Evolutionary conservation across 2,113 vertebrate species (phyloP).

Genomic region (Oxyruncus cristatus): DNA sequence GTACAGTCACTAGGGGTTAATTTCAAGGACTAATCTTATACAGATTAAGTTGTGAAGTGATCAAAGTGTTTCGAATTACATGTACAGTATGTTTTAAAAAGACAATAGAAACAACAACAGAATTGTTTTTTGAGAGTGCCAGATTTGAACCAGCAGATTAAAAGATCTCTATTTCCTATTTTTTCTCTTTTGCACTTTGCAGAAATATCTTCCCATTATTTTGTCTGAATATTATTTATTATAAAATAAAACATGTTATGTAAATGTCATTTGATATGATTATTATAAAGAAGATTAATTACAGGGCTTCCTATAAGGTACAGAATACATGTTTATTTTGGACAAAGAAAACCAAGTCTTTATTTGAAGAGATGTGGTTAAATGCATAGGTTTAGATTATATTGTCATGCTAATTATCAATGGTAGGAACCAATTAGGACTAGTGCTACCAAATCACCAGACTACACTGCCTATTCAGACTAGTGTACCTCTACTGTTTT

Average conservation of each 20-base stretch:
- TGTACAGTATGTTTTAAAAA: not conserved
- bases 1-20: not conserved
- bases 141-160: not conserved
- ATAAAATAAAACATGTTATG: constrained; percentile 35
- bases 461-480: constrained; percentile 20
- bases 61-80: not conserved
- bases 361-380: constrained; percentile 39
- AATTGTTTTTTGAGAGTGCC: not conserved
- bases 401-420: constrained; percentile 57
- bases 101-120: not conserved
- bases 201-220: not conserved
- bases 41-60: constrained; percentile 7
- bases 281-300: constrained; percentile 54
- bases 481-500: constrained; percentile 8
- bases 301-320: constrained; percentile 36
- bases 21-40: constrained; percentile 20
- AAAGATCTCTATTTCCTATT: not conserved
- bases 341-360: constrained; percentile 4
- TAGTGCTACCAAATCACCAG: constrained; percentile 21
- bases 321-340: constrained; percentile 16
- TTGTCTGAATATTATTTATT: constrained; percentile 39
- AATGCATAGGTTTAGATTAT: constrained; percentile 57
- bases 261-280: constrained; percentile 41
- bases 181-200: not conserved
- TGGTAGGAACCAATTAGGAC: constrained; percentile 50